Evolutionary conservation across 92 coral and sea anemone genomes (phyloP).

Genomic region (Actinernus sp.): DNA sequence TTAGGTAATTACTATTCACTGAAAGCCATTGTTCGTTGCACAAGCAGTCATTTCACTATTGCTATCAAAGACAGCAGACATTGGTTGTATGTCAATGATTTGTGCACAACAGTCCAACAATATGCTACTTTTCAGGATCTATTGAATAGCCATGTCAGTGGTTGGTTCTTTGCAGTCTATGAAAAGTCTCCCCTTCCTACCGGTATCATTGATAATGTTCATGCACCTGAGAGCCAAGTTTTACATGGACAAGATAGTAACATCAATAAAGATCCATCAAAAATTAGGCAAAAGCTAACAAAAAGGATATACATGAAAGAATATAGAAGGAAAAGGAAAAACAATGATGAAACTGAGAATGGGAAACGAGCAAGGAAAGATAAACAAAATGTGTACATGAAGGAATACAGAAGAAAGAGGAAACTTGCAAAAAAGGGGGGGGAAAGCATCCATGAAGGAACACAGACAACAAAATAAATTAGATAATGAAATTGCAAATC

Average conservation of each 20-base stretch:
- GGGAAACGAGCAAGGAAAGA: background rate
- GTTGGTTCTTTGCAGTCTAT: constrained; percentile 48
- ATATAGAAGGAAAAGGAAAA: constrained; percentile 1
- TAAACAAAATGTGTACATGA: constrained; percentile 2
- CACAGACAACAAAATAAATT: no score
- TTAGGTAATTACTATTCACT: constrained; percentile 29
- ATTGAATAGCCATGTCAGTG: constrained; percentile 20
- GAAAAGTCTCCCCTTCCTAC: constrained; percentile 15
- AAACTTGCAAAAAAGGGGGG: background rate
- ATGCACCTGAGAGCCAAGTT: no score
- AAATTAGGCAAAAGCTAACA: no score
- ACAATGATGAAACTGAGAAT: background rate
- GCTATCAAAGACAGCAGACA: constrained; percentile 30
- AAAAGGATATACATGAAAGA: background rate
- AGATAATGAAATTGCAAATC: no score
- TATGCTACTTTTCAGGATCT: constrained; percentile 25
- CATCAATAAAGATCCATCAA: constrained; percentile 22
- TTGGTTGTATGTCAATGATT: constrained; percentile 37
- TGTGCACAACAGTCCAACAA: constrained; percentile 22
- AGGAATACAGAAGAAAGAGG: background rate
- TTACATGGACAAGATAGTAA: no score
- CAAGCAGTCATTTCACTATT: constrained; percentile 54
- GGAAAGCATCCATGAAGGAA: background rate
- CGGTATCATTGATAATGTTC: no score
- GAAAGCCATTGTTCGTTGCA: constrained; percentile 55